Conservation (phyloP, 2,888 invertebrate genomes). For the Heterodera filipjevi region DNA sequence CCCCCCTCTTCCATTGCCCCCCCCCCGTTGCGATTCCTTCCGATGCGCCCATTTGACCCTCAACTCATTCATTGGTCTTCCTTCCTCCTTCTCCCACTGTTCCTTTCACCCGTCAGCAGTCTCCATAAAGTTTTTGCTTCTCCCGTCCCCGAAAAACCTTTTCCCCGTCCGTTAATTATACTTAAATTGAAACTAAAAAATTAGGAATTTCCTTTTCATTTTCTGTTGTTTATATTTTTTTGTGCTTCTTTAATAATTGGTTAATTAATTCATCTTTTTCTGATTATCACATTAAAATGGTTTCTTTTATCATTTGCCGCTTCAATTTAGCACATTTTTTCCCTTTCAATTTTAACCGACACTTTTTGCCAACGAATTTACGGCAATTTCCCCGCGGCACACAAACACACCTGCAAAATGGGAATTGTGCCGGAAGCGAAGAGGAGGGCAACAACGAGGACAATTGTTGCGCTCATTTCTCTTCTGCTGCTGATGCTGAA, state of each 20-base stretch:
- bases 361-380: background rate
- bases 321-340: background rate
- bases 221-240: background rate
- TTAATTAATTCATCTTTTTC: background rate
- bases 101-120: background rate
- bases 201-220: background rate
- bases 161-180: background rate
- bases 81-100: background rate
- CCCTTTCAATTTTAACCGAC: background rate
- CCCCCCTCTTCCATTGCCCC: background rate
- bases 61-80: background rate
- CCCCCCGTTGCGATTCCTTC: background rate
- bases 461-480: background rate
- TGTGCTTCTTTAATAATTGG: background rate
- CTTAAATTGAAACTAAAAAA: background rate
- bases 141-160: background rate
- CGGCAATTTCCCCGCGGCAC: background rate
- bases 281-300: no score
- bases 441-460: background rate
- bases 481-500: background rate
- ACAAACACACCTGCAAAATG: background rate
- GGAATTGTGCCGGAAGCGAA: background rate
- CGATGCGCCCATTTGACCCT: constrained; percentile 8
- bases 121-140: constrained; percentile 2
- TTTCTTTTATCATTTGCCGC: no score